phyloP scores from a whole-genome alignment of 2,113 vertebrate genomes.

The Oreochromis niloticus region DNA sequence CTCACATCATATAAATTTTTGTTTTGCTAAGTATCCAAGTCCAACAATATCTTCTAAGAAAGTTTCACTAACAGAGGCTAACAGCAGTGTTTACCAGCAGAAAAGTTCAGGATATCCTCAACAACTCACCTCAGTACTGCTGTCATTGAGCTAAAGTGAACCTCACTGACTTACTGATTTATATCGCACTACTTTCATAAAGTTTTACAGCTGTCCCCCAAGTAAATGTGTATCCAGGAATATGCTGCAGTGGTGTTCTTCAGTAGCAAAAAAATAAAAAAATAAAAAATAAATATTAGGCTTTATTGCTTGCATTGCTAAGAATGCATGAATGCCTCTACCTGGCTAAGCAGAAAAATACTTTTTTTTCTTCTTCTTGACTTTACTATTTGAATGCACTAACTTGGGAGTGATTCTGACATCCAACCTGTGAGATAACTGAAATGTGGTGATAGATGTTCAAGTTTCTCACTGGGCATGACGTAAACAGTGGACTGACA shows the following conservation, averaged over 20 bases:
- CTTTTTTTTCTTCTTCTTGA: neutral
- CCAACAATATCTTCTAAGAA: neutral
- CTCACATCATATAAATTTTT: neutral
- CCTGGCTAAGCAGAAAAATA: too few relatives aligned
- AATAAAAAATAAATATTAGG: too few relatives aligned
- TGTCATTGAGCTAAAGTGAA: neutral
- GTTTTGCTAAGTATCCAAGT: neutral
- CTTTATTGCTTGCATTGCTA: too few relatives aligned
- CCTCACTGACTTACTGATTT: neutral
- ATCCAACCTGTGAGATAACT: neutral
- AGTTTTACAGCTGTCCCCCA: neutral
- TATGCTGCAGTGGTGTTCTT: too few relatives aligned
- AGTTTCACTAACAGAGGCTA: neutral
- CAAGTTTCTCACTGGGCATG: neutral
- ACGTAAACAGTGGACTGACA: neutral
- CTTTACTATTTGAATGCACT: neutral
- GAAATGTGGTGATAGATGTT: neutral
- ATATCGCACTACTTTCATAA: neutral
- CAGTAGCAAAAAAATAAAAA: too few relatives aligned
- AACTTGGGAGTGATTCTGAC: neutral
- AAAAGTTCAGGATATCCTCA: neutral
- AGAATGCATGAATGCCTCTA: too few relatives aligned
- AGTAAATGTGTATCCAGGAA: neutral
- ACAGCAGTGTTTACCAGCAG: neutral
- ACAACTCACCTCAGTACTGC: rapidly evolving